Evolutionary conservation across 2,888 invertebrate genomes (phyloP).

Genomic region (Smittia aterrima): DNA sequence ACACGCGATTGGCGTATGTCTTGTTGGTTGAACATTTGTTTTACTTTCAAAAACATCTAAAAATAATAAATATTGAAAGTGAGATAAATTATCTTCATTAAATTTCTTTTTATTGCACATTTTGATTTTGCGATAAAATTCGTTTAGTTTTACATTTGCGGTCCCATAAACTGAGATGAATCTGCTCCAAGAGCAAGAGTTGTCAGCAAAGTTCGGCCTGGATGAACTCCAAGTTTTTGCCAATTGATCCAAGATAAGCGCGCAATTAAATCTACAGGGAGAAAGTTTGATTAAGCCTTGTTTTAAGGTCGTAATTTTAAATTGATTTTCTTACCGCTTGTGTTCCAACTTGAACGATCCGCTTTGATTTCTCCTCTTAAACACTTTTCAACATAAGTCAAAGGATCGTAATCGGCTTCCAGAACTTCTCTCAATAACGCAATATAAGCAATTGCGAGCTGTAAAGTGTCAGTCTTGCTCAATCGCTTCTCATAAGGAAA

Average conservation of each 20-base stretch:
- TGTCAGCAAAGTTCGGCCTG: constrained; percentile 78
- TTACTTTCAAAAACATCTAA: background rate
- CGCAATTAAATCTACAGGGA: constrained; percentile 93
- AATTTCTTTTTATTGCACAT: constrained; percentile 31
- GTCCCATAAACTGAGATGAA: constrained; percentile 1
- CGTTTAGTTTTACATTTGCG: constrained; percentile 20
- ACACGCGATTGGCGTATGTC: constrained; percentile 34
- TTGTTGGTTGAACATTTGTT: background rate
- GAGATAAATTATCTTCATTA: constrained; percentile 5
- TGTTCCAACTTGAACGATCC: constrained; percentile 91
- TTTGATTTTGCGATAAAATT: background rate
- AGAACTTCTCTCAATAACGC: constrained; percentile 86
- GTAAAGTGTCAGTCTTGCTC: constrained; percentile 96
- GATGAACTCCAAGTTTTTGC: constrained; percentile 95
- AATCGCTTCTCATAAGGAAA: constrained; percentile 98
- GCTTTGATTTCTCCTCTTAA: constrained; percentile 86
- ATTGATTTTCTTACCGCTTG: constrained; percentile 68
- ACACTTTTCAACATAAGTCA: constrained; percentile 91
- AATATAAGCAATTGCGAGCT: constrained; percentile 96
- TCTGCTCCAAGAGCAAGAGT: constrained; percentile 51
- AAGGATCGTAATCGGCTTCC: constrained; percentile 83
- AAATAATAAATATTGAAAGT: background rate
- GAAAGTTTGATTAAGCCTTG: constrained; percentile 44
- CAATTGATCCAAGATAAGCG: constrained; percentile 98
- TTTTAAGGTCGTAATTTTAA: no score